Evolutionary conservation across 2,888 invertebrate species (phyloP).

Genomic region (Stramonita haemastoma): DNA sequence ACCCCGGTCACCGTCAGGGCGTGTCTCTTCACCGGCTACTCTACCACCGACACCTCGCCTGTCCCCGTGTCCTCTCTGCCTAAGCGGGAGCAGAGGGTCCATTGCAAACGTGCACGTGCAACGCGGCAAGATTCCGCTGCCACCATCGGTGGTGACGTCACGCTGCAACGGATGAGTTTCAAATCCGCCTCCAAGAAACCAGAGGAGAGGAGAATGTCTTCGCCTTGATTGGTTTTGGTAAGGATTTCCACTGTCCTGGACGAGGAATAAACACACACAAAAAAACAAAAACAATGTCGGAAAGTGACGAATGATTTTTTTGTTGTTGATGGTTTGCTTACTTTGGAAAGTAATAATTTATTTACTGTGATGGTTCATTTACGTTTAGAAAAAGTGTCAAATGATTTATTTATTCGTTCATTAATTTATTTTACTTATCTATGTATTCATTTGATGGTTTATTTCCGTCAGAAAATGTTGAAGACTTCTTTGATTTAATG

Average conservation of each 20-base stretch:
- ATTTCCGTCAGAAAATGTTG: no score
- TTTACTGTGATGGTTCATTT: no score
- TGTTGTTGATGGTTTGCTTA: no score
- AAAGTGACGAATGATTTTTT: no score
- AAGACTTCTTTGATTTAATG: no score
- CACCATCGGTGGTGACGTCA: background rate
- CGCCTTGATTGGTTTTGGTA: no score
- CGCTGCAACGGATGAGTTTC: background rate
- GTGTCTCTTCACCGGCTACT: background rate
- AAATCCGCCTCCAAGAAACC: conserved; percentile 9
- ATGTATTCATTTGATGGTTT: no score
- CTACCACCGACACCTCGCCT: background rate
- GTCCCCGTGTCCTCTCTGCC: background rate
- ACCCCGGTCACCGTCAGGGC: background rate
- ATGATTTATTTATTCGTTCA: no score
- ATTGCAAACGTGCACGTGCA: background rate
- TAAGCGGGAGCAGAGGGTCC: background rate
- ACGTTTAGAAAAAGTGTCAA: no score
- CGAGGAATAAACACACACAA: background rate
- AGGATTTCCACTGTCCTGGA: background rate
- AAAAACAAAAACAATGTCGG: no score
- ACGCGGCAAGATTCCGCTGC: background rate
- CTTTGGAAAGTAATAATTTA: background rate
- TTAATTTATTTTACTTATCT: no score
- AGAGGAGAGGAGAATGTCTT: background rate